Evolutionary conservation across 2,113 vertebrate genomes (phyloP).

Genomic region (Narcine bancroftii): DNA sequence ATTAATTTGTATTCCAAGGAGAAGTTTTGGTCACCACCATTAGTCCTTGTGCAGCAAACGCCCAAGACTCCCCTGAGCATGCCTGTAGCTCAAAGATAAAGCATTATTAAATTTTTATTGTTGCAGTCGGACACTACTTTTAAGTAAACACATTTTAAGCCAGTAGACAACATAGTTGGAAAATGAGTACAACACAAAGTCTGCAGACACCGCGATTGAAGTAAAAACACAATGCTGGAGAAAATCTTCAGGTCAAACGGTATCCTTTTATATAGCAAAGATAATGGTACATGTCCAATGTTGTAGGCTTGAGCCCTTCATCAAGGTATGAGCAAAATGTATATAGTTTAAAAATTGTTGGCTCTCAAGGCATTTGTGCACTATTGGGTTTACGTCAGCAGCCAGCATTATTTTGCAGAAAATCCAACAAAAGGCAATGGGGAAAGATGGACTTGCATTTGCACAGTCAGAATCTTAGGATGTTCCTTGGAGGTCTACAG

Average conservation of each 20-base stretch:
- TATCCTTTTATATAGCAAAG: too few relatives aligned
- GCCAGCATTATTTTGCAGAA: background rate
- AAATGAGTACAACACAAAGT: too few relatives aligned
- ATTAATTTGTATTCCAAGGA: background rate
- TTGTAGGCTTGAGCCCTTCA: too few relatives aligned
- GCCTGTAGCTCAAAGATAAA: constrained; percentile 8
- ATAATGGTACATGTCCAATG: too few relatives aligned
- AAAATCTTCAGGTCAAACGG: too few relatives aligned
- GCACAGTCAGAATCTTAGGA: background rate
- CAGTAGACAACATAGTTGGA: background rate
- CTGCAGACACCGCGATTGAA: too few relatives aligned
- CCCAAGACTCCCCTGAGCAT: constrained; percentile 20
- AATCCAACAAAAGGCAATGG: background rate
- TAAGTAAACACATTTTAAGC: constrained; percentile 15
- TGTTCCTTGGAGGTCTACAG: background rate
- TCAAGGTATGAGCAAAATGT: too few relatives aligned
- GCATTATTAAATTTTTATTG: background rate
- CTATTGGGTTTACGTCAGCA: background rate
- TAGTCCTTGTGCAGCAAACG: background rate
- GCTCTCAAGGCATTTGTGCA: background rate
- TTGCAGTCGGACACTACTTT: background rate
- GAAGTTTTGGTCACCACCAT: background rate
- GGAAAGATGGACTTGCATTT: background rate
- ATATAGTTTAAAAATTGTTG: background rate
- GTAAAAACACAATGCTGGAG: too few relatives aligned